Evolutionary conservation across 1,140 invertebrate genomes (phyloP).

Genomic region (Drosophila auraria): DNA sequence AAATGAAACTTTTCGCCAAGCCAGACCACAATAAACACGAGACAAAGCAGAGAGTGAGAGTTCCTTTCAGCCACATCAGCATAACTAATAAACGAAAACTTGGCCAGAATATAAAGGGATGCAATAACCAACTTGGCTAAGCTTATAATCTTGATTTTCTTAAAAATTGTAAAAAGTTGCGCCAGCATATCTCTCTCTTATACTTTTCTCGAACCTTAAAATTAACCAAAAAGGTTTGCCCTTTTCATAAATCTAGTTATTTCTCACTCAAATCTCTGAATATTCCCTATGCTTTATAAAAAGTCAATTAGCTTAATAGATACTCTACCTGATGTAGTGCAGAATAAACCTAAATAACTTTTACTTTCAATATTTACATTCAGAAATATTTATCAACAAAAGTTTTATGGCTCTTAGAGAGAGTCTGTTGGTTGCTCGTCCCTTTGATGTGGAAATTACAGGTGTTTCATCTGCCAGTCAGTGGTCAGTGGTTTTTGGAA

Average conservation of each 20-base stretch:
- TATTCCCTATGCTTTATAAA: neutral
- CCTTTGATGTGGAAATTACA: slow-evolving; percentile 16
- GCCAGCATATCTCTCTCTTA: neutral
- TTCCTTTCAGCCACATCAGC: neutral
- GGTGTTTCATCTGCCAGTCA: neutral
- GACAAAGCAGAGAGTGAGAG: neutral
- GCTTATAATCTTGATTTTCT: neutral
- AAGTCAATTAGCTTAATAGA: neutral
- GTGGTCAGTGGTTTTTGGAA: slow-evolving; percentile 8
- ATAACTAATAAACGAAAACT: slow-evolving; percentile 11
- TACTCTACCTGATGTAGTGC: neutral
- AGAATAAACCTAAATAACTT: no score
- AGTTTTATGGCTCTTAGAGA: neutral
- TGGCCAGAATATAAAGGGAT: slow-evolving; percentile 8
- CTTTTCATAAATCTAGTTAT: neutral
- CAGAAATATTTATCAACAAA: slow-evolving; percentile 10
- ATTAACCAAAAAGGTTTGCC: no score
- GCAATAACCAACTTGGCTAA: neutral
- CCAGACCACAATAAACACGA: slow-evolving; percentile 17
- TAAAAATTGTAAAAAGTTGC: neutral
- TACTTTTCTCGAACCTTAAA: neutral
- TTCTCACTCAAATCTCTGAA: neutral
- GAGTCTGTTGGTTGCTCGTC: neutral
- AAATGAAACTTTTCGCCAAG: slow-evolving; percentile 38
- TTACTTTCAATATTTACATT: neutral